A percentile compares a stretch with the other conserved stretches of the same genome.
Conservation (phyloP, 2,113 vertebrate genomes). For the Lamprologus callipterus region DNA sequence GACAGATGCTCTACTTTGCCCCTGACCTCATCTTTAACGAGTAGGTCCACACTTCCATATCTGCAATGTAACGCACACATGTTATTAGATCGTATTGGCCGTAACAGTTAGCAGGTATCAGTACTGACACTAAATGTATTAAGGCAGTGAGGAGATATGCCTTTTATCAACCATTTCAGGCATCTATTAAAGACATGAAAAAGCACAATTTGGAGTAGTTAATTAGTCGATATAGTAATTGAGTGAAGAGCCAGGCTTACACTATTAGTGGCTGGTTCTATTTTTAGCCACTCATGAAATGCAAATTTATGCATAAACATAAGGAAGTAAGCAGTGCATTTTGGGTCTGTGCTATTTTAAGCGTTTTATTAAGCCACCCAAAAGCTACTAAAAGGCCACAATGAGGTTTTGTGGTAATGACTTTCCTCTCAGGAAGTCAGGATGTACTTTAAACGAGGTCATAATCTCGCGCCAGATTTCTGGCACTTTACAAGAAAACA, state of each 20-base stretch:
- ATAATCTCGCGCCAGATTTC: background rate
- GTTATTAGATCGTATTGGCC: background rate
- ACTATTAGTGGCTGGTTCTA: background rate
- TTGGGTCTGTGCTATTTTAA: background rate
- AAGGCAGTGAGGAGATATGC: background rate
- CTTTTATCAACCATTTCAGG: background rate
- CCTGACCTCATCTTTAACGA: conserved; percentile 98
- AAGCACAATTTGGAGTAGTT: background rate
- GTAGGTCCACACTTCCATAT: conserved; percentile 74
- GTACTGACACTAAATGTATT: background rate
- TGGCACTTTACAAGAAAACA: background rate
- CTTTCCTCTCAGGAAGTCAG: background rate
- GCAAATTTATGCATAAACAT: conserved; percentile 6
- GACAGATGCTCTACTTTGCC: conserved; percentile 97
- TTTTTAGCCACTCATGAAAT: background rate
- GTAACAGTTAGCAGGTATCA: background rate
- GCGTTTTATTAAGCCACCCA: background rate
- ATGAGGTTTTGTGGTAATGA: background rate
- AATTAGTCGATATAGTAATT: background rate
- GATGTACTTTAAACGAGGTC: background rate
- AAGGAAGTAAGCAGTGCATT: background rate
- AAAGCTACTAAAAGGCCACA: background rate
- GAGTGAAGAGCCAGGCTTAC: background rate
- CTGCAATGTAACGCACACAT: background rate
- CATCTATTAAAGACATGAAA: background rate